A percentile compares a stretch with the other conserved stretches of the same genome.
phyloP scores from a whole-genome alignment of 2,113 vertebrate genomes.

The Pao palembangensis region DNA sequence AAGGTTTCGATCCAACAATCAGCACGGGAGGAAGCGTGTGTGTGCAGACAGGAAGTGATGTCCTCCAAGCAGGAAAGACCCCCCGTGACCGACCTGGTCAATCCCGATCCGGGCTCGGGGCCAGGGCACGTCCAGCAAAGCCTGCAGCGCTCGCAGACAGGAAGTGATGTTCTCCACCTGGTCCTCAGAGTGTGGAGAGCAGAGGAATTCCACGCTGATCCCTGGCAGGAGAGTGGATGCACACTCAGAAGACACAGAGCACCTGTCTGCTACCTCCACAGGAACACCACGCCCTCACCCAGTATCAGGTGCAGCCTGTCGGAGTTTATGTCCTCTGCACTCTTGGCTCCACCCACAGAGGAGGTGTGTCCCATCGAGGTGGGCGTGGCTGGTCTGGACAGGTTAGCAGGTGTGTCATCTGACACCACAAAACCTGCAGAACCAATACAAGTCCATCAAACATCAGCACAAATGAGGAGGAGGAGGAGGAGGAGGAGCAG shows the following conservation, averaged over 20 bases:
- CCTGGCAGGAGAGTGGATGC: conserved; percentile 67
- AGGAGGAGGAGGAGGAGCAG: background rate
- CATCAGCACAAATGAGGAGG: background rate
- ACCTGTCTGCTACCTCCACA: background rate
- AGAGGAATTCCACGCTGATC: conserved; percentile 91
- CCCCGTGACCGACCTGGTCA: conserved; percentile 80
- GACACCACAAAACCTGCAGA: conserved; percentile 72
- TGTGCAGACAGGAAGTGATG: too few species aligned
- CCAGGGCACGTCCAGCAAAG: conserved; percentile 84
- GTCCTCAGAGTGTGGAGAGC: conserved; percentile 84
- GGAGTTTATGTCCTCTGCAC: conserved; percentile 86
- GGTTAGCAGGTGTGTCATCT: conserved; percentile 80
- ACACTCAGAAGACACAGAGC: background rate
- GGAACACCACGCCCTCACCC: conserved; percentile 63
- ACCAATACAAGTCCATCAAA: background rate
- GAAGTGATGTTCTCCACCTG: conserved; percentile 88
- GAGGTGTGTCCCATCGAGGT: conserved; percentile 87
- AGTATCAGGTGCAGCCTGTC: conserved; percentile 89
- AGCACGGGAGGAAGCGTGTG: background rate
- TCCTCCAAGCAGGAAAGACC: too few species aligned
- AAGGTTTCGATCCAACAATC: background rate
- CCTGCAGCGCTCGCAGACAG: conserved; percentile 83
- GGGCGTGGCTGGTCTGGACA: conserved; percentile 91
- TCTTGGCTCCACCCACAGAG: conserved; percentile 76
- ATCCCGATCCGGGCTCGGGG: conserved; percentile 85